These are phyloP conservation scores for Drosophila kurseongensis DNA, from an alignment of 1,140 invertebrate species.

Conservation along the genomic window DNA sequence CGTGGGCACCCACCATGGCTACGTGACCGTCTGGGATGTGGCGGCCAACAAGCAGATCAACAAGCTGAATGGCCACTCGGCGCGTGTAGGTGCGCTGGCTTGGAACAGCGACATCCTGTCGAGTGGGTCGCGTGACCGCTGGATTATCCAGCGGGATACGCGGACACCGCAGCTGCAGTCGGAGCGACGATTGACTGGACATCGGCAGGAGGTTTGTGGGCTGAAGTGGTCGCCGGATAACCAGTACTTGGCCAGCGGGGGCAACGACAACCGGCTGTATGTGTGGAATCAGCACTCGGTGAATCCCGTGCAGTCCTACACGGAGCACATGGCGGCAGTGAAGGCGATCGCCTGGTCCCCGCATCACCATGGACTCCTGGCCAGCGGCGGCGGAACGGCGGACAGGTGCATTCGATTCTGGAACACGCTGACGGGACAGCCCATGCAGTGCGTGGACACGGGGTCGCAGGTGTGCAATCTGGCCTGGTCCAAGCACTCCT, in stretches of 20 bases:
- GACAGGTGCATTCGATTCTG: slow-evolving; percentile 99
- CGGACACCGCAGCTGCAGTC: slow-evolving; percentile 92
- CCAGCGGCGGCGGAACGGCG: slow-evolving; percentile 99
- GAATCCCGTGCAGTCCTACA: slow-evolving; percentile 97
- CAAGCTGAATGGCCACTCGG: slow-evolving; percentile 96
- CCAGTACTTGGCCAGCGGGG: slow-evolving; percentile 98
- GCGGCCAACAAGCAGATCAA: slow-evolving; percentile 96
- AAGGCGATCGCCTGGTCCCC: slow-evolving; percentile 99
- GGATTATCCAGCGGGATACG: slow-evolving; percentile 97
- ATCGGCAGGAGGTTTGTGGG: slow-evolving; percentile 99
- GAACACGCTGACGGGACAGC: slow-evolving; percentile 99
- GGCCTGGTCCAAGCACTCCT: slow-evolving; percentile 99
- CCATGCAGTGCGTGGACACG: slow-evolving; percentile 99
- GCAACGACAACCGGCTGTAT: slow-evolving; percentile 99
- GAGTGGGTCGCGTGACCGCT: slow-evolving; percentile 97
- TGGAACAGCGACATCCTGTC: slow-evolving; percentile 99
- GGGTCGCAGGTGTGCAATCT: slow-evolving; percentile 99
- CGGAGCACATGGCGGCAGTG: slow-evolving; percentile 98
- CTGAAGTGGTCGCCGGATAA: slow-evolving; percentile 99
- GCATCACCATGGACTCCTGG: slow-evolving; percentile 98
- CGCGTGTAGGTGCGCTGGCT: slow-evolving; percentile 96
- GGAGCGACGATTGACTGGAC: slow-evolving; percentile 93
- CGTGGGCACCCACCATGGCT: slow-evolving; percentile 98
- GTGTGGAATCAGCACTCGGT: slow-evolving; percentile 98
- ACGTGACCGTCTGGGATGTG: slow-evolving; percentile 99